phyloP scores from a whole-genome alignment of 2,113 vertebrate species.

The Oryzias melastigma region DNA sequence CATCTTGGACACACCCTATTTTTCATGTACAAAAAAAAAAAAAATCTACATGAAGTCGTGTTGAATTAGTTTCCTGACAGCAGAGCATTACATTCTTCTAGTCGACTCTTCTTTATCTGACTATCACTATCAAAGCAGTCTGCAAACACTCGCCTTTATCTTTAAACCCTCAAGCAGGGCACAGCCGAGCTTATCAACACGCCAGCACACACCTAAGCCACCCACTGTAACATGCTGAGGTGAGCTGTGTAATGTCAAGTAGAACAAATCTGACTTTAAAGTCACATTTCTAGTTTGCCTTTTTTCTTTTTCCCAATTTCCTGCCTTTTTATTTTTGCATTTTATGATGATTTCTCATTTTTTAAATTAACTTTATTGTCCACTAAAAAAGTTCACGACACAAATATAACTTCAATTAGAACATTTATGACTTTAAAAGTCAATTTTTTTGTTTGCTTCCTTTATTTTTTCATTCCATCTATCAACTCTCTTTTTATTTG shows the following conservation, averaged over 20 bases:
- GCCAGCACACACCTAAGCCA: conserved; percentile 21
- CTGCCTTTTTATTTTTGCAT: too few relatives aligned
- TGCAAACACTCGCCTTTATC: conserved; percentile 49
- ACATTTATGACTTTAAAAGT: too few relatives aligned
- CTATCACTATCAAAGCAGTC: conserved; percentile 25
- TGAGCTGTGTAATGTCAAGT: conserved; percentile 6
- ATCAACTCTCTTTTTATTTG: too few relatives aligned
- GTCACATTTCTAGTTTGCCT: background rate
- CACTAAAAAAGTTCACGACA: too few relatives aligned
- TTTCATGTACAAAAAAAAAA: background rate
- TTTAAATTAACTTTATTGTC: background rate
- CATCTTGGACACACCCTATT: conserved; percentile 1
- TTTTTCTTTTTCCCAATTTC: background rate
- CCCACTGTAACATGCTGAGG: conserved; percentile 14
- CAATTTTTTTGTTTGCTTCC: too few relatives aligned
- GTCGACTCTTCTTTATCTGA: conserved; percentile 16
- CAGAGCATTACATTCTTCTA: conserved; percentile 26
- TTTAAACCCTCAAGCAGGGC: conserved; percentile 40
- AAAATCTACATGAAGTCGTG: conserved; percentile 4
- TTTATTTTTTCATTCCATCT: too few relatives aligned
- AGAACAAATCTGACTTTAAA: conserved; percentile 3
- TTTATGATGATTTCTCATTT: background rate
- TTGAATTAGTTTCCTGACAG: conserved; percentile 17
- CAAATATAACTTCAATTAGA: too few relatives aligned
- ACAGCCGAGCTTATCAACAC: conserved; percentile 42